Base-by-base conservation (phyloP, 2,113 vertebrate species). In the Halichoeres trimaculatus region DNA sequence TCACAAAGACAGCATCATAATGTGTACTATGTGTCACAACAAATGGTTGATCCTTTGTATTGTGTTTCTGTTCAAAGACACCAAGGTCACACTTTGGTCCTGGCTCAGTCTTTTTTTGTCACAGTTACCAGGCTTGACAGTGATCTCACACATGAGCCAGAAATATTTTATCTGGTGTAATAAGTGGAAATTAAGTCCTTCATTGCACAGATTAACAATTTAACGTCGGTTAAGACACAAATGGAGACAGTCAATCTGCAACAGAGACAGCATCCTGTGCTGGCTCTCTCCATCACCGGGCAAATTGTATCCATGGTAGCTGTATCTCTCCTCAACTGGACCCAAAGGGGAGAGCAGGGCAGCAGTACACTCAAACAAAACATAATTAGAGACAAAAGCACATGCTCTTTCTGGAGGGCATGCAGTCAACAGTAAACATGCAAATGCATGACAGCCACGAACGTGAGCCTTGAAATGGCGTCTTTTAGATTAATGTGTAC, bases 281-380 rank as follows among this genome's bases (percentile, higher is more conserved):
- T 56, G 70, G 55, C 52, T 65, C 58, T 41, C 19, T 45, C 54
- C n/a, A 12, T 87, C 76, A 76, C 66, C 74, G 76, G 76, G 79
- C 80, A 45, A 75, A 71, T 69, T 59, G 63, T 70, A 78, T 78
- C 84, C 79, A 85, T 66, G 72, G 80, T 56, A 71, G 87, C 76
- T 17, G 62, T 76, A 83, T 85, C 64, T 69, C 45, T 77, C 40
- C 53, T 76, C 43, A 48, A 74, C 26, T 40, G 48, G 68, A 84
- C 81, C 70, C 72, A 79, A 56, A 79, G 74, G 68, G 84, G 74
- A 66, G 64, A 78, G 43, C 14, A 22, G 52, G 54, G 41, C 73
- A 81, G 81, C 51, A 76, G 70, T 51, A 73, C 53, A 67, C 71
- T 78, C 59, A 81, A 79, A 72, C 58, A 75, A 82, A 57, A 80